These are phyloP conservation scores for Cyprinodon brontotheroides DNA, from an alignment of 2,113 vertebrate species.

Conservation along the genomic window DNA sequence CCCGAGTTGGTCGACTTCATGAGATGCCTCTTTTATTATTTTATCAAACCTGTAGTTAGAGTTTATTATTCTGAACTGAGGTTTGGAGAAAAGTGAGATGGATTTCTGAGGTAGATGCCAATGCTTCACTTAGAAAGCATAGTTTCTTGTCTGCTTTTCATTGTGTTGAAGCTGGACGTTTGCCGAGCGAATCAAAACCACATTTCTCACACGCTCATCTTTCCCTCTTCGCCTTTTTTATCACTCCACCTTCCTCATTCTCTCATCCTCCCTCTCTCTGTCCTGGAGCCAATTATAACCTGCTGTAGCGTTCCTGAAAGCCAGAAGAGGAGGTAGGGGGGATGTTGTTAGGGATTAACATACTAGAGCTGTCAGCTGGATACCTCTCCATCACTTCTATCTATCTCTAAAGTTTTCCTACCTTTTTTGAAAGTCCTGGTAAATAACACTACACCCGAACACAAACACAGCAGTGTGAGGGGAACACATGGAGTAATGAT, in stretches of 20 bases:
- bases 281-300: slow-evolving; percentile 69
- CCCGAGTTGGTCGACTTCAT: not conserved
- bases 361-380: slow-evolving; percentile 65
- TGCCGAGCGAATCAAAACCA: slow-evolving; percentile 48
- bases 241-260: slow-evolving; percentile 46
- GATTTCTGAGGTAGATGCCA: not conserved
- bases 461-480: not conserved
- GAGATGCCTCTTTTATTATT: not conserved
- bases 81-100: not conserved
- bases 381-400: slow-evolving; percentile 40
- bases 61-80: not conserved
- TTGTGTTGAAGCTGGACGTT: slow-evolving; percentile 33
- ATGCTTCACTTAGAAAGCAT: not conserved
- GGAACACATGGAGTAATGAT: not conserved
- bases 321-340: slow-evolving; percentile 30
- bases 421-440: slow-evolving; percentile 27
- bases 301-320: slow-evolving; percentile 50
- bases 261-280: slow-evolving; percentile 55
- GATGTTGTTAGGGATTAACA: slow-evolving; percentile 64
- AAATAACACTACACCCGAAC: not conserved
- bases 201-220: slow-evolving; percentile 31
- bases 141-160: not conserved
- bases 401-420: slow-evolving; percentile 9
- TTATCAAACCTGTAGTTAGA: not conserved
- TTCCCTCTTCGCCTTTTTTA: slow-evolving; percentile 10